Evolutionary conservation across 2,113 vertebrate genomes (phyloP).

Genomic region (Ctenomys sociabilis): DNA sequence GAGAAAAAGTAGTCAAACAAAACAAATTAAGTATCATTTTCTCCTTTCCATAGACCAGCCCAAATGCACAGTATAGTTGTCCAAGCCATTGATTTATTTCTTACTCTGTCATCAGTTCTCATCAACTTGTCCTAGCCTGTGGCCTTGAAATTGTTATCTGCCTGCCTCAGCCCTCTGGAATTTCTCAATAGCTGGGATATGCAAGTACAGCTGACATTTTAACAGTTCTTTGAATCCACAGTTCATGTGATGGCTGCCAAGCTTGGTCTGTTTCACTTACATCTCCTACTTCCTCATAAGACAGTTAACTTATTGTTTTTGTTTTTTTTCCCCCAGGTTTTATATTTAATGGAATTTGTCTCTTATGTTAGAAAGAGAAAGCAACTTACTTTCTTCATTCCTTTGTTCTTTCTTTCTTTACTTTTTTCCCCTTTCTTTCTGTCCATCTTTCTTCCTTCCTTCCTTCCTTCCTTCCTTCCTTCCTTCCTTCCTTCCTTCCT

Average conservation of each 20-base stretch:
- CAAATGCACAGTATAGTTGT: too few relatives aligned
- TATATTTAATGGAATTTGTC: conserved; percentile 68
- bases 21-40: too few relatives aligned
- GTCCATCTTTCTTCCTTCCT: too few relatives aligned
- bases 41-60: too few relatives aligned
- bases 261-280: conserved; percentile 75
- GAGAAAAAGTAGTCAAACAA: too few relatives aligned
- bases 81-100: not conserved
- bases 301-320: not conserved
- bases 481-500: too few relatives aligned
- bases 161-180: not conserved
- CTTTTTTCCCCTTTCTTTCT: not conserved
- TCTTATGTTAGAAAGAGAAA: not conserved
- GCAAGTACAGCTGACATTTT: not conserved
- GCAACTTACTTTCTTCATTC: not conserved
- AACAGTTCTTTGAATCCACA: conserved; percentile 32
- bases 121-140: not conserved
- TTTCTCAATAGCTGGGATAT: not conserved
- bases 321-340: not conserved
- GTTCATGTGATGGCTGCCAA: conserved; percentile 66
- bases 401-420: not conserved
- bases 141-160: not conserved
- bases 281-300: not conserved
- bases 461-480: too few relatives aligned
- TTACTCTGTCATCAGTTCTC: not conserved